Percentiles rank a stretch among this genome's conserved stretches.
phyloP scores from a whole-genome alignment of 1,140 invertebrate species.

The Ostrea denselamellosa region DNA sequence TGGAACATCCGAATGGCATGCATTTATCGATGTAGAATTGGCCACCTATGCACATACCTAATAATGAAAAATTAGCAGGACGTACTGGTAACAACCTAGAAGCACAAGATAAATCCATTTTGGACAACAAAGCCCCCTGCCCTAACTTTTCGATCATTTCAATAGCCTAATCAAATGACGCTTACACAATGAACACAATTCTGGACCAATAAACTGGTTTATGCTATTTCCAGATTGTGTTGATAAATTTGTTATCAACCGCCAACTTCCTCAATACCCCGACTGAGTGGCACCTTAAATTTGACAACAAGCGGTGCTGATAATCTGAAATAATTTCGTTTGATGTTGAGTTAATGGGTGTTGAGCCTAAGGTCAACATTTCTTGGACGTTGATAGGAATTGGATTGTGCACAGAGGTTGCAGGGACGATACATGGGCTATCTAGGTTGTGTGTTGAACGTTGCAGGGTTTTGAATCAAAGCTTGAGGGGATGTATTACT shows the following conservation, averaged over 20 bases:
- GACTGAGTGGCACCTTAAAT: background rate
- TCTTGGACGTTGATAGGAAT: too few species aligned
- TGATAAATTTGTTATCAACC: background rate
- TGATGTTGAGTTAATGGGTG: too few species aligned
- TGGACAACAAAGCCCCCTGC: constrained; percentile 12
- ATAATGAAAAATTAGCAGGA: constrained; percentile 35
- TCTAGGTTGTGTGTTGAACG: too few species aligned
- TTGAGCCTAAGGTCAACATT: too few species aligned
- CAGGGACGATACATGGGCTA: too few species aligned
- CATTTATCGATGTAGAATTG: too few species aligned
- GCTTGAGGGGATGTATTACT: too few species aligned
- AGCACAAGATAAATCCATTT: constrained; percentile 35
- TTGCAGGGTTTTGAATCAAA: too few species aligned
- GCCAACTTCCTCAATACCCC: background rate
- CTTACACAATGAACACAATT: background rate
- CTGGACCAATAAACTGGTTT: background rate
- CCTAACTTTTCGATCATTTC: constrained; percentile 42
- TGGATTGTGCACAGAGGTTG: too few species aligned
- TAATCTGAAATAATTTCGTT: too few species aligned
- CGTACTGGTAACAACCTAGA: constrained; percentile 45
- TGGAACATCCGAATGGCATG: too few species aligned
- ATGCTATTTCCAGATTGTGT: background rate
- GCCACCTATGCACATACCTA: constrained; percentile 16
- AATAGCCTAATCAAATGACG: background rate
- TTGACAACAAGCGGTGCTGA: background rate